Evolutionary conservation across 2,888 invertebrate genomes (phyloP).

Genomic region (Caenorhabditis auriculariae): DNA sequence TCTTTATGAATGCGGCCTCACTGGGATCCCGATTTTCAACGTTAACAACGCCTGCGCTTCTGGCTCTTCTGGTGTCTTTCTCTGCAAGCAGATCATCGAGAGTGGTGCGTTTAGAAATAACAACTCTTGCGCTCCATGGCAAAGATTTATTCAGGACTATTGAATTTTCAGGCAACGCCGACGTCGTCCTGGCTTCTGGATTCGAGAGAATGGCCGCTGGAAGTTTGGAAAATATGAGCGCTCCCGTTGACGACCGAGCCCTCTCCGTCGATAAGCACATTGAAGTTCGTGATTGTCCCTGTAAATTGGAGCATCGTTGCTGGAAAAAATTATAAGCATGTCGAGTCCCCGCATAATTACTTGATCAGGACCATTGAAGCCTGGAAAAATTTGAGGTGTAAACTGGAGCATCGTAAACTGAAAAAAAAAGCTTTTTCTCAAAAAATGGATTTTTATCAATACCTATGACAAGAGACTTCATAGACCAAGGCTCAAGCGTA

Average conservation of each 20-base stretch:
- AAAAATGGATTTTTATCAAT: no score
- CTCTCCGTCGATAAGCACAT: constrained; percentile 72
- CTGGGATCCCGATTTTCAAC: constrained; percentile 93
- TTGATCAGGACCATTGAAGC: no score
- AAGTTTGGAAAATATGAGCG: constrained; percentile 71
- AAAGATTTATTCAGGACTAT: not conserved
- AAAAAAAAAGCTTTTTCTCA: no score
- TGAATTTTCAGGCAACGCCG: constrained; percentile 71
- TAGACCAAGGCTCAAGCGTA: no score
- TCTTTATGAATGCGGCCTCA: constrained; percentile 89
- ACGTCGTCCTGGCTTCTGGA: constrained; percentile 88
- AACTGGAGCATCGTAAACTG: no score
- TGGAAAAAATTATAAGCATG: no score
- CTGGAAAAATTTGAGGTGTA: no score
- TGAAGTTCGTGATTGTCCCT: constrained; percentile 64
- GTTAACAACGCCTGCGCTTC: constrained; percentile 98
- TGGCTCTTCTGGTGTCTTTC: constrained; percentile 85
- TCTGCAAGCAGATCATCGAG: constrained; percentile 90
- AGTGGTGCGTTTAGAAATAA: constrained; percentile 68
- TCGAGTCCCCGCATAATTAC: no score
- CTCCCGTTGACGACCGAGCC: constrained; percentile 74
- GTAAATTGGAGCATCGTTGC: no score
- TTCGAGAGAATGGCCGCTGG: constrained; percentile 98
- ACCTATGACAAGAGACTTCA: no score
- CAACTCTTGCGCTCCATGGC: not conserved